Evolutionary conservation across 2,888 invertebrate genomes (phyloP).

Genomic region (Monoplex corrugatus): DNA sequence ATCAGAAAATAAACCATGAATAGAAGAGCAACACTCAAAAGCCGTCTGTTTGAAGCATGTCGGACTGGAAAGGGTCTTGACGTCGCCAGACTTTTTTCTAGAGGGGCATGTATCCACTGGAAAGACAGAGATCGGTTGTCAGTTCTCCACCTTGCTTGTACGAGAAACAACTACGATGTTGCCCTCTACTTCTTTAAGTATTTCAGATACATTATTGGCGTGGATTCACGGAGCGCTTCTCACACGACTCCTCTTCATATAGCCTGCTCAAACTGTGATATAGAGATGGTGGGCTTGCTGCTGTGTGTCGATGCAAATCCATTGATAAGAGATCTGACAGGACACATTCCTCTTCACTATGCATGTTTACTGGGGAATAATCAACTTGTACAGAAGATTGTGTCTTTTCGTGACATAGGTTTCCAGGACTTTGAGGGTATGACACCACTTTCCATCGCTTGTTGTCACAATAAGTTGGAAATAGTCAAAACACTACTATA

Average conservation of each 20-base stretch:
- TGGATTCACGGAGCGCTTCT: not conserved
- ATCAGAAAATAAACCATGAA: not conserved
- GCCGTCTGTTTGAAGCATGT: not conserved
- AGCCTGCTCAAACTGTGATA: not conserved
- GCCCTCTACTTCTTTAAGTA: not conserved
- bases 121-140: not conserved
- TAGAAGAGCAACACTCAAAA: not conserved
- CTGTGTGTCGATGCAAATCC: not conserved
- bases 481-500: too few species aligned
- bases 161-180: not conserved
- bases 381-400: too few species aligned
- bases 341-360: not conserved
- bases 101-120: not conserved
- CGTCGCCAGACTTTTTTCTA: not conserved
- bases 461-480: too few species aligned
- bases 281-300: not conserved
- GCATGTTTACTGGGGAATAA: too few species aligned
- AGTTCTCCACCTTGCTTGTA: not conserved
- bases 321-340: not conserved
- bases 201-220: not conserved
- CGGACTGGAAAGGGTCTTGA: not conserved
- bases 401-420: too few species aligned
- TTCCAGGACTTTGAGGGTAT: too few species aligned
- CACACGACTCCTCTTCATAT: not conserved
- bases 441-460: too few species aligned